Percentiles rank a stretch among this genome's conserved stretches.
Conservation (phyloP, 2,113 vertebrate genomes). For the Equus przewalskii region DNA sequence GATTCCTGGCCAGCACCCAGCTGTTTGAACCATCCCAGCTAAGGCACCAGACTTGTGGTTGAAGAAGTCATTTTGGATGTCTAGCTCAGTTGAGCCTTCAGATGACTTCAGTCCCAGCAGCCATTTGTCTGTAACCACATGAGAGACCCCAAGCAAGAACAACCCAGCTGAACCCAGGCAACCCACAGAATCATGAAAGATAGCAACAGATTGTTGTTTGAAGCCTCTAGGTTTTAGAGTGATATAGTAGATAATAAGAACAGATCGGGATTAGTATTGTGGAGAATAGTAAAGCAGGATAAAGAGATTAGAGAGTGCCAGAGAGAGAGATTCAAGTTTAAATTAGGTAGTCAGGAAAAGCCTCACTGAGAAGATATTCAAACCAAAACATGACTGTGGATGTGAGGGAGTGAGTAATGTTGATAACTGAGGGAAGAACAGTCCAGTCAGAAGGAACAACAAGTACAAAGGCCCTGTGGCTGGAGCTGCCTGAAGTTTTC, state of each 20-base stretch:
- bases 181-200: background rate
- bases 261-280: background rate
- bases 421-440: background rate
- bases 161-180: background rate
- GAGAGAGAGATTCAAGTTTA: background rate
- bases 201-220: background rate
- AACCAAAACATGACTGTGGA: background rate
- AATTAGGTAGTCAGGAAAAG: background rate
- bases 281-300: background rate
- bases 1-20: background rate
- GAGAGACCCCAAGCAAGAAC: background rate
- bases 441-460: conserved; percentile 1
- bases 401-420: background rate
- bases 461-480: background rate
- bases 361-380: conserved; percentile 1
- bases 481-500: background rate
- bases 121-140: background rate
- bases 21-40: background rate
- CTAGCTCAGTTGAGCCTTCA: background rate
- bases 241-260: background rate
- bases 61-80: background rate
- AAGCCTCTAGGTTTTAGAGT: background rate
- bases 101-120: background rate
- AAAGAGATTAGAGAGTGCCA: background rate
- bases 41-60: background rate